Evolutionary conservation across 2,888 invertebrate species (phyloP).

Genomic region (Diabrotica balteata): DNA sequence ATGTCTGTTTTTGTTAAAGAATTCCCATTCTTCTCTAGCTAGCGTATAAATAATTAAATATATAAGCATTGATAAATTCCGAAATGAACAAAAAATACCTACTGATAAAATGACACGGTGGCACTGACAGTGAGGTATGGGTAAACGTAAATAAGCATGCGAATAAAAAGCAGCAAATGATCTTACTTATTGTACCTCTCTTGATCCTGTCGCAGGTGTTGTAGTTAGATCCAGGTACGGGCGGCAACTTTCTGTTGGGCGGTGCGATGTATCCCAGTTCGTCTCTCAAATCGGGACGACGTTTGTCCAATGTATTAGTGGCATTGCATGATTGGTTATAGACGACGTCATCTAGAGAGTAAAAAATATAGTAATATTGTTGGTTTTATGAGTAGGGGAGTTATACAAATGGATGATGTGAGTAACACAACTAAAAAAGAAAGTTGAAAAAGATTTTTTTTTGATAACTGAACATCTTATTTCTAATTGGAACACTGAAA

Average conservation of each 20-base stretch:
- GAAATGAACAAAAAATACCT: constrained; percentile 12
- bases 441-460: no score
- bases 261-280: constrained; percentile 93
- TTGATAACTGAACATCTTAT: no score
- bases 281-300: constrained; percentile 82
- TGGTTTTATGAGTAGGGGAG: background rate
- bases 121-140: constrained; percentile 13
- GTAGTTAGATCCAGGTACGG: constrained; percentile 92
- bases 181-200: constrained; percentile 91
- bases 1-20: no score
- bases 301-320: constrained; percentile 77
- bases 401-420: constrained; percentile 16
- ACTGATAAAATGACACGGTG: constrained; percentile 13
- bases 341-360: constrained; percentile 81
- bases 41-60: no score
- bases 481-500: no score
- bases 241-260: constrained; percentile 89
- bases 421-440: background rate
- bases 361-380: background rate
- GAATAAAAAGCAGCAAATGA: constrained; percentile 38
- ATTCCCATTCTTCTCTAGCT: no score
- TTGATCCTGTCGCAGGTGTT: constrained; percentile 94
- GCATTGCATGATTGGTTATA: constrained; percentile 81
- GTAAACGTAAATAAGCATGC: constrained; percentile 23
- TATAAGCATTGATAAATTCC: background rate